These are phyloP conservation scores for Cynocephalus volans DNA, from an alignment of 2,113 vertebrate genomes.

Conservation along the genomic window DNA sequence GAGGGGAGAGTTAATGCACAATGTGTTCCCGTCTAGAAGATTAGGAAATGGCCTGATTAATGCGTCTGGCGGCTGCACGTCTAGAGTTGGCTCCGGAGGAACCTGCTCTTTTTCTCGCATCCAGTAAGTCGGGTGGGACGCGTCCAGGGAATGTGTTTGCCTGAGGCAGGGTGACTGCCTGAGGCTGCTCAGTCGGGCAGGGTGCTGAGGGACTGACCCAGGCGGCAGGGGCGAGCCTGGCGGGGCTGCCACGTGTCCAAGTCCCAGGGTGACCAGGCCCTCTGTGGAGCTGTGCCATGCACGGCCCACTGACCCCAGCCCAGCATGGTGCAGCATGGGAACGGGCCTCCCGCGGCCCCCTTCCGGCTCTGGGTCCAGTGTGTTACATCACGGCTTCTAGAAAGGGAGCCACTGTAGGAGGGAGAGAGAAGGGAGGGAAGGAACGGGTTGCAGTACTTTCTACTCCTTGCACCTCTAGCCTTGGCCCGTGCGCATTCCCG, in stretches of 20 bases:
- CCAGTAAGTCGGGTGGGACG: background rate
- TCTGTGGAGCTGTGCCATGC: accelerated
- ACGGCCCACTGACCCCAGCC: accelerated
- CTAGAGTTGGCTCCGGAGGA: background rate
- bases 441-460: background rate
- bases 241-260: background rate
- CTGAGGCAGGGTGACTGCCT: background rate
- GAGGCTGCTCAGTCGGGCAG: background rate
- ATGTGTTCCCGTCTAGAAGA: background rate
- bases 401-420: background rate
- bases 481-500: background rate
- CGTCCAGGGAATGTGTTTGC: background rate
- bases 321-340: accelerated
- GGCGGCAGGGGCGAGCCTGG: background rate
- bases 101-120: background rate
- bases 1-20: background rate
- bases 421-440: background rate
- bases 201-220: accelerated
- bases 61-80: background rate
- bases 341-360: background rate
- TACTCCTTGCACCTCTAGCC: accelerated
- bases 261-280: background rate
- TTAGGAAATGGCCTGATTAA: background rate
- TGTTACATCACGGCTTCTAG: background rate
- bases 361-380: background rate